Evolutionary conservation across 2,888 invertebrate species (phyloP).

Genomic region (Mayetiola destructor): DNA sequence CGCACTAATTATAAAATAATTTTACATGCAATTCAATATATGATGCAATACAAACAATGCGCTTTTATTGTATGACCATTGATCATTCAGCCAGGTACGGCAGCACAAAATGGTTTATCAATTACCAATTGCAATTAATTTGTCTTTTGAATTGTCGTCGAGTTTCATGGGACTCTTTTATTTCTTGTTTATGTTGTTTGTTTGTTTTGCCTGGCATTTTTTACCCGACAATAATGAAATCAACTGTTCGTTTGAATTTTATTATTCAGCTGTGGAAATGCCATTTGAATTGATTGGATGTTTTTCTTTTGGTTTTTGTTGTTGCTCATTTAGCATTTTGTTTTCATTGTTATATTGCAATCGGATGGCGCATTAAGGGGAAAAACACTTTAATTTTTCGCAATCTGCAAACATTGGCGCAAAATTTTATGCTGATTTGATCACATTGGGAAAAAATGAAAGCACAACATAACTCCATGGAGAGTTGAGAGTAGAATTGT

Average conservation of each 20-base stretch:
- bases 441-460: too few relatives aligned
- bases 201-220: background rate
- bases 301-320: background rate
- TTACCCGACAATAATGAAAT: background rate
- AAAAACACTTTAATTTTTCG: too few relatives aligned
- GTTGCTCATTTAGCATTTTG: background rate
- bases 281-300: conserved; percentile 4
- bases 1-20: conserved; percentile 5
- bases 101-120: too few relatives aligned
- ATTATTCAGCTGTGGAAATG: conserved; percentile 9
- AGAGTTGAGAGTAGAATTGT: too few relatives aligned
- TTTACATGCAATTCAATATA: background rate
- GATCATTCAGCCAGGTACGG: too few relatives aligned
- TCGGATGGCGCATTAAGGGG: too few relatives aligned
- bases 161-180: background rate
- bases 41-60: background rate
- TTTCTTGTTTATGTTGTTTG: background rate
- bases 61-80: too few relatives aligned
- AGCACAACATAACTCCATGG: too few relatives aligned
- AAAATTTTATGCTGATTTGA: too few relatives aligned
- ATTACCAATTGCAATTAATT: background rate
- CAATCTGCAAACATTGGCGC: too few relatives aligned
- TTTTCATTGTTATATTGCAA: background rate
- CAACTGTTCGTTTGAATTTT: conserved; percentile 5
- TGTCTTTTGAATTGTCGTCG: background rate